Percentiles rank a stretch among this genome's conserved stretches.
These are phyloP conservation scores for Engraulis encrasicolus DNA, from an alignment of 2,113 vertebrate genomes.

Conservation along the genomic window DNA sequence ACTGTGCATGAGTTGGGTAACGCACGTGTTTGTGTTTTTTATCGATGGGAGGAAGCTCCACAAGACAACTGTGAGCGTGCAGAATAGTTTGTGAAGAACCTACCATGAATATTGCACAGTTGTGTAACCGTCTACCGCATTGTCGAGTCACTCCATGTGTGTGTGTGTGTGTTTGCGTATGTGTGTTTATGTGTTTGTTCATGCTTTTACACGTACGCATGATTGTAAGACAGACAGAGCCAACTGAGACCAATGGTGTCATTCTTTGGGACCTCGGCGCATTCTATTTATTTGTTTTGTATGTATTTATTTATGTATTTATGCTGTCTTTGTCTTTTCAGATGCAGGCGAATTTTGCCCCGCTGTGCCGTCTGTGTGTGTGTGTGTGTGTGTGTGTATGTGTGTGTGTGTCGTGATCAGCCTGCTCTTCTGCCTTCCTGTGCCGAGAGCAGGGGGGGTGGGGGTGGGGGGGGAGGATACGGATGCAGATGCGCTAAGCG, in stretches of 20 bases:
- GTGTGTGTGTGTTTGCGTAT: conserved; percentile 14
- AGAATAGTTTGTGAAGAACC: background rate
- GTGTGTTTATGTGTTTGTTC: background rate
- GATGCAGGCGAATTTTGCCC: background rate
- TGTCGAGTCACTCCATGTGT: background rate
- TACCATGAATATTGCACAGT: background rate
- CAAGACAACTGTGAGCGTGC: background rate
- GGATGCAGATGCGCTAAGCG: conserved; percentile 38
- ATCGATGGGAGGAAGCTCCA: background rate
- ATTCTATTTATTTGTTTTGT: background rate
- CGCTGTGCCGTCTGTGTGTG: conserved; percentile 29
- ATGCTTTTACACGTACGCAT: too few species aligned
- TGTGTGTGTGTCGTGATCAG: background rate
- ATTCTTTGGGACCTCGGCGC: conserved; percentile 17
- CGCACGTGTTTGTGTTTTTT: background rate
- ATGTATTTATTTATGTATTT: too few species aligned
- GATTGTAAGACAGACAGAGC: background rate
- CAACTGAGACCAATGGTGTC: conserved; percentile 30
- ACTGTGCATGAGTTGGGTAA: too few species aligned
- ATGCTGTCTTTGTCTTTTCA: too few species aligned
- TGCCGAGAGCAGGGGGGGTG: background rate
- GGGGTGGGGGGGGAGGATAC: too few species aligned
- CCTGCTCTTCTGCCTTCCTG: conserved; percentile 27
- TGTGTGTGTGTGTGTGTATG: too few species aligned
- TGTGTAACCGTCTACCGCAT: background rate